A percentile compares a stretch with the other conserved stretches of the same genome.
Evolutionary conservation across 1,140 invertebrate species (phyloP).

Genomic region (Hylaeus volcanicus): DNA sequence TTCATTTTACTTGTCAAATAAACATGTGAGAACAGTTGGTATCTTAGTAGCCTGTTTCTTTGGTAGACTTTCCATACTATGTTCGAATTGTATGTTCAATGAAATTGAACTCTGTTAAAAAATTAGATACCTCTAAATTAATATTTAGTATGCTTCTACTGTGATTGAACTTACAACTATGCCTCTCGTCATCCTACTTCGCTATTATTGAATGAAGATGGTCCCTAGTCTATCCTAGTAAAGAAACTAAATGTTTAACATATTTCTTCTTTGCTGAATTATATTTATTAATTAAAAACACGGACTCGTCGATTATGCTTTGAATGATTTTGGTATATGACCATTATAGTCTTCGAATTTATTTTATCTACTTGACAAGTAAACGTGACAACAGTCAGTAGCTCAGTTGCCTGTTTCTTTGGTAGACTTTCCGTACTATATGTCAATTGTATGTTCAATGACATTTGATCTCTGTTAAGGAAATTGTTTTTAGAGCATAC

Average conservation of each 20-base stretch:
- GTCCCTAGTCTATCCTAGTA: background rate
- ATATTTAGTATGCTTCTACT: background rate
- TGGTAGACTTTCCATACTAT: too few species aligned
- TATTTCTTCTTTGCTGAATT: background rate
- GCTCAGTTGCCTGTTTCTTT: background rate
- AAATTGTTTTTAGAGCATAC: too few species aligned
- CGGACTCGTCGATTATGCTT: background rate
- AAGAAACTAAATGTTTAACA: background rate
- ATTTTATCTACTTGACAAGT: background rate
- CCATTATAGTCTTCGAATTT: background rate
- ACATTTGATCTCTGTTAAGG: too few species aligned
- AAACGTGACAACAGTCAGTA: background rate
- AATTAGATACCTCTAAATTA: background rate
- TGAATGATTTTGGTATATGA: background rate
- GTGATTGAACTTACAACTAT: background rate
- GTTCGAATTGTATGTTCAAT: too few species aligned
- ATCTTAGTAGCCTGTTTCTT: too few species aligned
- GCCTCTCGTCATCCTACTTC: too few species aligned
- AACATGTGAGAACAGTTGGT: too few species aligned
- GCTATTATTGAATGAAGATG: background rate
- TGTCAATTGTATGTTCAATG: background rate
- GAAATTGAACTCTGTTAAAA: too few species aligned
- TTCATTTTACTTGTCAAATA: too few species aligned
- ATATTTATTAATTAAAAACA: background rate
- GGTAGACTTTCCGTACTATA: background rate